phyloP scores from a whole-genome alignment of 1,140 invertebrate species.

The Archivesica marissinica region DNA sequence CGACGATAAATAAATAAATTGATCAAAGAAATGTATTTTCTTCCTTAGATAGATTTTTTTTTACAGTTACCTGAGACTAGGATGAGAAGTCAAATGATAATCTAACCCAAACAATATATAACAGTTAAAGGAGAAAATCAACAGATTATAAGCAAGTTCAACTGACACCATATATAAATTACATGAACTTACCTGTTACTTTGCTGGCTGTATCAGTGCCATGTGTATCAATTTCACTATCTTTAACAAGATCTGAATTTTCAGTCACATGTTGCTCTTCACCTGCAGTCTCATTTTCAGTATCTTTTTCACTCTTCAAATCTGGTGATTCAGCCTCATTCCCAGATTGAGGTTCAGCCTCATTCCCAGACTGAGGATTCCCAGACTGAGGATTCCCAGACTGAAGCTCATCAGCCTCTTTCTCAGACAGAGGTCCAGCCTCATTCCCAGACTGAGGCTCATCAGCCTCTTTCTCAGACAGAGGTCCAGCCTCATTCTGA shows the following conservation, averaged over 20 bases:
- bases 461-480: neutral
- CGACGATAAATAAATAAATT: no score
- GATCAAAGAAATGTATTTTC: no score
- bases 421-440: neutral
- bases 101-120: no score
- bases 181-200: neutral
- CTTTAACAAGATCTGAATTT: neutral
- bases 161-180: no score
- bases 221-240: neutral
- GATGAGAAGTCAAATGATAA: no score
- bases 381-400: neutral
- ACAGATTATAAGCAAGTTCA: no score
- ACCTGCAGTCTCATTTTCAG: neutral
- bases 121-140: no score
- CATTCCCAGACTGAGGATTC: constrained; percentile 1
- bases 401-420: neutral
- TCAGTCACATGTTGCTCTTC: neutral
- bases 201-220: neutral
- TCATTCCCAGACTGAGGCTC: no score
- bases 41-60: no score
- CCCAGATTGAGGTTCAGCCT: neutral
- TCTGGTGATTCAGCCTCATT: constrained; percentile 25
- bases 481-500: neutral
- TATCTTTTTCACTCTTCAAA: neutral
- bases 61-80: no score